Conservation (phyloP, 2,888 invertebrate genomes). For the Sepiola atlantica region DNA sequence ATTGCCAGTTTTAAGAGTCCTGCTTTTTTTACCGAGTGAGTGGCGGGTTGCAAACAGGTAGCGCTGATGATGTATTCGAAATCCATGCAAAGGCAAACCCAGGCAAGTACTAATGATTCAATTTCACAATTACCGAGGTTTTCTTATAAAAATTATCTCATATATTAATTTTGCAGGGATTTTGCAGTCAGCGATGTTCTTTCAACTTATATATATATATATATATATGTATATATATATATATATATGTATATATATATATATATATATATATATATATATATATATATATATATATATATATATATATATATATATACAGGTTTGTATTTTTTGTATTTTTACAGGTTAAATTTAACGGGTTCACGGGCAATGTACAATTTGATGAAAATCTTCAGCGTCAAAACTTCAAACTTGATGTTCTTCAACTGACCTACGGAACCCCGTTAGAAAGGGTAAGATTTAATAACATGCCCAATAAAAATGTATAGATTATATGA, state of each 20-base stretch:
- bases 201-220: background rate
- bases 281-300: conserved; percentile 23
- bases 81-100: too few species aligned
- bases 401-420: conserved; percentile 62
- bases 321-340: background rate
- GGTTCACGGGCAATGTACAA: conserved; percentile 69
- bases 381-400: conserved; percentile 67
- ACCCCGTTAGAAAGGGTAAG: conserved; percentile 58
- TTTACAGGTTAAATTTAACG: conserved; percentile 62
- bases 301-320: background rate
- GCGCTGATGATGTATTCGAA: too few species aligned
- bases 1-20: too few species aligned
- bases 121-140: too few species aligned
- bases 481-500: background rate
- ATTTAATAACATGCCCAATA: too few species aligned
- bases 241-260: background rate
- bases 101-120: too few species aligned
- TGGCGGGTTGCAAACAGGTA: too few species aligned
- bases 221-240: background rate
- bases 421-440: conserved; percentile 67
- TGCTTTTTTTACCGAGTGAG: too few species aligned
- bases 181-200: background rate
- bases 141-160: too few species aligned
- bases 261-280: conserved; percentile 12
- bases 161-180: too few species aligned